phyloP scores from a whole-genome alignment of 2,888 invertebrate species.

The Chloroclystis v-ata region DNA sequence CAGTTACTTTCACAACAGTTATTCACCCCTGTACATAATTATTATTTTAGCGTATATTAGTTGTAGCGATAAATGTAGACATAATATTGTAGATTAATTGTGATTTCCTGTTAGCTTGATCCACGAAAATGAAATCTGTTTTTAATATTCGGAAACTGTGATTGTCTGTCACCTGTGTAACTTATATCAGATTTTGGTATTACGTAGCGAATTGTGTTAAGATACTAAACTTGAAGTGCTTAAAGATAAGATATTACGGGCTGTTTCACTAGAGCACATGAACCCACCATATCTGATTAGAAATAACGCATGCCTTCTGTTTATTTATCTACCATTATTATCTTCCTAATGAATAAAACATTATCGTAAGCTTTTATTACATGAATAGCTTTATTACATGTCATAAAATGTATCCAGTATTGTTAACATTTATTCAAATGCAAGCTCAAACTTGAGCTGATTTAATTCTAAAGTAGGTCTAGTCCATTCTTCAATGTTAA shows the following conservation, averaged over 20 bases:
- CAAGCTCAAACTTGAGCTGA: background rate
- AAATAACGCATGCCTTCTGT: no score
- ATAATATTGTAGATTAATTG: background rate
- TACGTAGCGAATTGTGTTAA: no score
- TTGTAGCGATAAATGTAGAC: slow-evolving; percentile 7
- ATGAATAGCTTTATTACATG: background rate
- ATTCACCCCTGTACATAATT: slow-evolving; percentile 18
- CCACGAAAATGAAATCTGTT: no score
- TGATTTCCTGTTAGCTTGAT: background rate
- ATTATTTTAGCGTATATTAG: slow-evolving; percentile 13
- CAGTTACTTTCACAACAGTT: slow-evolving; percentile 17
- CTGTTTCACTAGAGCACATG: background rate
- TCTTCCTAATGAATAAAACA: no score
- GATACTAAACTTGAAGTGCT: no score
- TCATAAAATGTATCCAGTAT: background rate
- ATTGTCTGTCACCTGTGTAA: no score
- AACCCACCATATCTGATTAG: no score
- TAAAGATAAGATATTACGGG: background rate
- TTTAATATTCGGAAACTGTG: no score
- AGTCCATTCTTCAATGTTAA: background rate
- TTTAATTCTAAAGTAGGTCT: background rate
- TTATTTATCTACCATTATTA: no score
- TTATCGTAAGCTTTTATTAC: no score
- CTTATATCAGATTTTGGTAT: no score
- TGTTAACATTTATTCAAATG: background rate